phyloP scores from a whole-genome alignment of 2,113 vertebrate genomes.

The human (Homo sapiens) region GRCh38 chr2:6670001-6670500 shows the following conservation, averaged over 20 bases:
- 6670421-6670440: not conserved
- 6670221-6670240: too few species aligned
- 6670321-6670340: too few species aligned
- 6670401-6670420: not conserved
- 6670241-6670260: not conserved
- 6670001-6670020: not conserved
- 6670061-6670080: not conserved
- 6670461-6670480: not conserved
- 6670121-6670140: not conserved
- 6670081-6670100: too few species aligned
- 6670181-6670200: rapidly evolving
- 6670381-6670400: not conserved
- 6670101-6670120: too few species aligned
- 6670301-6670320: not conserved
- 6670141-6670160: not conserved
- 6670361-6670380: not conserved
- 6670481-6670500: not conserved
- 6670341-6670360: too few species aligned
- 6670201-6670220: rapidly evolving
- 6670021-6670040: not conserved
- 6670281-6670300: too few species aligned
- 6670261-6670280: rapidly evolving
- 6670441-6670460: rapidly evolving
- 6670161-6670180: not conserved
- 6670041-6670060: rapidly evolving